A percentile compares a stretch with the other conserved stretches of the same genome.
phyloP scores from a whole-genome alignment of 1,140 invertebrate species.

The Amyelois transitella region DNA sequence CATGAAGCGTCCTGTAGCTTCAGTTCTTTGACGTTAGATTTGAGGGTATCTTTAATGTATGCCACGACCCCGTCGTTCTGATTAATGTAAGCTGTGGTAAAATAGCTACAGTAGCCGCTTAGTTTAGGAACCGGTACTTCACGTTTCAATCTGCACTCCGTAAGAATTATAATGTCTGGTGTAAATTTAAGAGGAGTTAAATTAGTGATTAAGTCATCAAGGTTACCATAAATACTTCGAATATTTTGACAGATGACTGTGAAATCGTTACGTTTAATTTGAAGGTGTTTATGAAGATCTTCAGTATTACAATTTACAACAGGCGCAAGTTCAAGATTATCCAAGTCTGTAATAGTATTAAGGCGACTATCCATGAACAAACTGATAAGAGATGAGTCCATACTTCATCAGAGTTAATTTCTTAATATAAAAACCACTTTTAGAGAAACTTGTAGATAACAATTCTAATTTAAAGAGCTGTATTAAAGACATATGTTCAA shows the following conservation, averaged over 20 bases:
- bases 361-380: background rate
- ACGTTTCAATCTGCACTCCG: background rate
- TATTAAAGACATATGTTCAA: background rate
- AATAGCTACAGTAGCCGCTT: background rate
- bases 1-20: too few species aligned
- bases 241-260: too few species aligned
- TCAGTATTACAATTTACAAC: background rate
- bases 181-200: background rate
- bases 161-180: background rate
- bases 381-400: too few species aligned
- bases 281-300: background rate
- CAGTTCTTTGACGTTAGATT: background rate
- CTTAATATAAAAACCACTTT: too few species aligned
- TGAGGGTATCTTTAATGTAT: background rate
- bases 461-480: background rate
- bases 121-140: background rate
- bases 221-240: too few species aligned
- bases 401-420: too few species aligned
- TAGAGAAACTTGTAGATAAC: background rate
- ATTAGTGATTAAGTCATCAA: background rate
- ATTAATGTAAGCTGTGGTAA: background rate
- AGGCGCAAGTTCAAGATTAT: background rate
- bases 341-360: background rate
- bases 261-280: background rate
- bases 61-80: too few species aligned